A percentile compares a stretch with the other conserved stretches of the same genome.
Evolutionary conservation across 1,140 invertebrate species (phyloP).

Genomic region (Acromyrmex heyeri): DNA sequence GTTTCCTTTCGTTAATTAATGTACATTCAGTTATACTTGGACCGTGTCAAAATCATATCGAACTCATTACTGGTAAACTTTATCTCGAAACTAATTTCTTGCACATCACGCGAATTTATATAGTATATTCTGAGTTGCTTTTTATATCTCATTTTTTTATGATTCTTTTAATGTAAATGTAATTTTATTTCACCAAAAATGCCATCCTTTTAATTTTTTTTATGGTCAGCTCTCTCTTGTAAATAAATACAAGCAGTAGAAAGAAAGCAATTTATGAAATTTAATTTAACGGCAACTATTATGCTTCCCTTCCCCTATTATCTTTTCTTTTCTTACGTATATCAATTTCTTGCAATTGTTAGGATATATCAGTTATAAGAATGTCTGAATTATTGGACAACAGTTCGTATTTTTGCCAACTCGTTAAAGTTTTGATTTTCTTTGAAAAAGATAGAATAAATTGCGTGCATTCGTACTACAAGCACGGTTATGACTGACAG

Average conservation of each 20-base stretch:
- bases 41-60: conserved; percentile 43
- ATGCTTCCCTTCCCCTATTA: conserved; percentile 48
- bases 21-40: conserved; percentile 25
- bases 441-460: conserved; percentile 37
- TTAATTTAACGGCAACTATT: conserved; percentile 67
- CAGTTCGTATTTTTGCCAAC: conserved; percentile 68
- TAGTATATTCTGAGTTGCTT: neutral
- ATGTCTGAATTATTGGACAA: conserved; percentile 57
- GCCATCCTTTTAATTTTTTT: neutral
- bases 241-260: neutral
- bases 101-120: neutral
- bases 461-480: neutral
- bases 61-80: conserved; percentile 13
- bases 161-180: neutral
- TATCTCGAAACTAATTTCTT: conserved; percentile 3
- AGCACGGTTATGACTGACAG: neutral
- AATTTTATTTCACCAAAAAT: neutral
- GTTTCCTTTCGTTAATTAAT: conserved; percentile 60
- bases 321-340: conserved; percentile 73
- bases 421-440: conserved; percentile 67
- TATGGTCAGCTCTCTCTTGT: neutral
- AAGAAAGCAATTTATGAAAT: neutral
- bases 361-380: conserved; percentile 73
- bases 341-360: conserved; percentile 63
- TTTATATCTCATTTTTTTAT: neutral